Conservation (phyloP, 2,113 vertebrate species). For the Cervus canadensis region DNA sequence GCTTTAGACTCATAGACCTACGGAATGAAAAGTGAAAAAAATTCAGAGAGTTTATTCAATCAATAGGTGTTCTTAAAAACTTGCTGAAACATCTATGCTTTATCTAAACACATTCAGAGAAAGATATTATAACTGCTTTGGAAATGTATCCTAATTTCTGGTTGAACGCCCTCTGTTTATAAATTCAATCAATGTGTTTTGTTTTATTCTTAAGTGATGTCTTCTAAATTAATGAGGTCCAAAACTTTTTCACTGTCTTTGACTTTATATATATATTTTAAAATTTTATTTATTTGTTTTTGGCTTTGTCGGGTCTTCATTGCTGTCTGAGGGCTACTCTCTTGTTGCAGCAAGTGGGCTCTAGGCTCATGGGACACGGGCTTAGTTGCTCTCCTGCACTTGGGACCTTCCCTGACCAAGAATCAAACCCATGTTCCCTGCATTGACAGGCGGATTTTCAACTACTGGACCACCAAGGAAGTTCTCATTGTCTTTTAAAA, state of each 20-base stretch:
- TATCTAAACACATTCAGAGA: neutral
- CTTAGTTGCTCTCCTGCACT: neutral
- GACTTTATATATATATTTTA: neutral
- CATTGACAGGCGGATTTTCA: neutral
- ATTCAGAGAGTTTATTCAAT: neutral
- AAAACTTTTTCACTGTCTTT: neutral
- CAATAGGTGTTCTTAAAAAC: neutral
- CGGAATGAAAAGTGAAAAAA: neutral
- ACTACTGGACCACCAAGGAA: neutral
- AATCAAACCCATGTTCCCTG: neutral
- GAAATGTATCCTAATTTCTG: neutral
- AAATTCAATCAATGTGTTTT: slow-evolving; percentile 1
- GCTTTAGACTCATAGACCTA: neutral
- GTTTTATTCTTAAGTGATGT: neutral
- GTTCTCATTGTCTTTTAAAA: neutral
- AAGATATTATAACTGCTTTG: neutral
- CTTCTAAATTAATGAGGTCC: neutral
- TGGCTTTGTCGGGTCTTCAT: neutral
- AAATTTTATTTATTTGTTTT: neutral
- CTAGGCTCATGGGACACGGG: neutral
- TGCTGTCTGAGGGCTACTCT: neutral
- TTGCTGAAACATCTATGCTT: neutral
- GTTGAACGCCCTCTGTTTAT: neutral
- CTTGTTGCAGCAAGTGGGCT: neutral
- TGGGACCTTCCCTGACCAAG: neutral